Conservation (phyloP, 2,888 invertebrate species). For the Smittia sp. region DNA sequence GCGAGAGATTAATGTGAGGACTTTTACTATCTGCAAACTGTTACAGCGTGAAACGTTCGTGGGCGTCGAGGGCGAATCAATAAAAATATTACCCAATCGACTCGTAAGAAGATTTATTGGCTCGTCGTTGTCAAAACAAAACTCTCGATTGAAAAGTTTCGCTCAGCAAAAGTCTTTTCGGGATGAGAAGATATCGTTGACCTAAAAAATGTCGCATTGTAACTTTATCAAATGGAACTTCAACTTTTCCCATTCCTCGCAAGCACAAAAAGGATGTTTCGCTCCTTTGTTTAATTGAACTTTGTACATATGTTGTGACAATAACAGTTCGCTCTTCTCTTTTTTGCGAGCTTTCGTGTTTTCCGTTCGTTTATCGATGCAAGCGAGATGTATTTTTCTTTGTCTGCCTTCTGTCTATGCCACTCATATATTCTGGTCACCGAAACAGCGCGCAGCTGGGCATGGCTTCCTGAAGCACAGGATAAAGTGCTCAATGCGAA, state of each 20-base stretch:
- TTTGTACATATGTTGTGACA: not conserved
- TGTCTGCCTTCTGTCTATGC: not conserved
- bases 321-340: not conserved
- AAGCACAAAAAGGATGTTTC: not conserved
- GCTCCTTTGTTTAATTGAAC: slow-evolving; percentile 21
- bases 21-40: slow-evolving; percentile 7
- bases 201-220: not conserved
- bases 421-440: not conserved
- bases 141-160: not conserved
- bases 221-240: not conserved
- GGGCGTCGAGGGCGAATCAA: not conserved
- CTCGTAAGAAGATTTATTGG: not conserved
- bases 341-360: not conserved
- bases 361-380: not conserved
- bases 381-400: not conserved
- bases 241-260: not conserved
- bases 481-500: not conserved
- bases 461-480: not conserved
- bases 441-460: not conserved
- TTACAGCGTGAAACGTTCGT: not conserved
- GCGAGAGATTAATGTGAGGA: not conserved
- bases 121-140: not conserved
- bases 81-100: not conserved
- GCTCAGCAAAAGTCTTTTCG: not conserved
- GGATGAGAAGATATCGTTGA: not conserved